Conservation (phyloP, 2,797 vertebrate genomes). For the Girardinus metallicus region DNA sequence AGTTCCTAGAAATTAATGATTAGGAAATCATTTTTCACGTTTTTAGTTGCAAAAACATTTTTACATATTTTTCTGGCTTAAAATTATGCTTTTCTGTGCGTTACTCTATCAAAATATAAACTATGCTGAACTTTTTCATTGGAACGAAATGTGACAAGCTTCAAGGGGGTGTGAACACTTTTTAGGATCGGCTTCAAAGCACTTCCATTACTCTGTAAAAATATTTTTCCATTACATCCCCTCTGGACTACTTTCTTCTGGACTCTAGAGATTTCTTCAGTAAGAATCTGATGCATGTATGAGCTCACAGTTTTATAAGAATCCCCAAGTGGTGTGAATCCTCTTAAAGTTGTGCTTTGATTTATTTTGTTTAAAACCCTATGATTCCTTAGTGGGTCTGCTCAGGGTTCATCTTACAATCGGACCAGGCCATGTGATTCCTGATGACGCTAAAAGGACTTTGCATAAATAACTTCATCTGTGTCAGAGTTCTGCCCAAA, state of each 20-base stretch:
- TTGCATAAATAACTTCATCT: conserved; percentile 67
- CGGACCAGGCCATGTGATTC: conserved; percentile 61
- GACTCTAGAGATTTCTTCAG: conserved; percentile 7
- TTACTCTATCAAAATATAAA: not conserved
- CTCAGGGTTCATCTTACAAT: conserved; percentile 32
- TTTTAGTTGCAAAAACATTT: not conserved
- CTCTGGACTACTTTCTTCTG: conserved; percentile 2
- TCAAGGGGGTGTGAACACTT: not conserved
- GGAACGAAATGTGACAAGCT: not conserved
- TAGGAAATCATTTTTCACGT: not conserved
- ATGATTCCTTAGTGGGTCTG: conserved; percentile 13
- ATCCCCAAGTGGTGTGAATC: conserved; percentile 3
- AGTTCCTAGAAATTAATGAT: not conserved
- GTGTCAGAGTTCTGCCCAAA: conserved; percentile 39
- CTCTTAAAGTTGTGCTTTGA: not conserved
- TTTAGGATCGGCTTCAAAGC: not conserved
- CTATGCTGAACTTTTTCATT: not conserved
- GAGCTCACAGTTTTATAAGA: conserved; percentile 11
- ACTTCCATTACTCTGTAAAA: not conserved
- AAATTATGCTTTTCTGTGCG: not conserved
- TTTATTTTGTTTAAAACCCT: not conserved
- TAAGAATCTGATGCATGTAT: conserved; percentile 2
- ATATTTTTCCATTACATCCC: conserved; percentile 35
- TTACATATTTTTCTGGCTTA: not conserved
- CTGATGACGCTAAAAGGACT: conserved; percentile 36